Evolutionary conservation across 2,797 vertebrate genomes (phyloP).

Genomic region (Sebastes wilsoni): DNA sequence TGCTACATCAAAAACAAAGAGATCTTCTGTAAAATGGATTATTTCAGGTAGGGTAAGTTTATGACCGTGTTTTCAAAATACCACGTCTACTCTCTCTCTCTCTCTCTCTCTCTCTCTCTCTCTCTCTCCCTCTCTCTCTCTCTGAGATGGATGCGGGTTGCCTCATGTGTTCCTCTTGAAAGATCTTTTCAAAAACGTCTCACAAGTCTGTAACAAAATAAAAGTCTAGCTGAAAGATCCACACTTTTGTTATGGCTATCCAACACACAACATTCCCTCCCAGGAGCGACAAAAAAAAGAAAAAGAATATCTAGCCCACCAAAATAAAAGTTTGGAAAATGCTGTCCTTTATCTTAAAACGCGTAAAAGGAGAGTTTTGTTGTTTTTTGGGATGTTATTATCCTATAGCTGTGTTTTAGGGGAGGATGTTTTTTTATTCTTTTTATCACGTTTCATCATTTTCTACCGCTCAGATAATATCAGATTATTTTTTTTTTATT

Average conservation of each 20-base stretch:
- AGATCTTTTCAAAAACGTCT: conserved; percentile 59
- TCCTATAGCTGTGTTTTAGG: background rate
- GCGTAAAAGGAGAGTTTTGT: background rate
- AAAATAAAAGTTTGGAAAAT: background rate
- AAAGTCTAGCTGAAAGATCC: conserved; percentile 50
- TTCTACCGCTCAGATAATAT: background rate
- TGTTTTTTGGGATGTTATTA: background rate
- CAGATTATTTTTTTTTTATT: background rate
- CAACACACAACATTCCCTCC: background rate
- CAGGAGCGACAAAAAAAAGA: background rate
- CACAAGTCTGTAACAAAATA: conserved; percentile 69
- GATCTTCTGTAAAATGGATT: conserved; percentile 99
- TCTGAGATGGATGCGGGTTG: conserved; percentile 59
- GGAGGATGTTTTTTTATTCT: background rate
- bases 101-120: background rate
- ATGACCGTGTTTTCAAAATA: conserved; percentile 75
- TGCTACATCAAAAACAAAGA: conserved; percentile 99
- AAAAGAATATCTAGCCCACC: background rate
- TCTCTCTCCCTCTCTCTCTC: background rate
- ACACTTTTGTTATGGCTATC: conserved; percentile 66
- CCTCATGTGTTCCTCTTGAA: conserved; percentile 54
- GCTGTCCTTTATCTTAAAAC: background rate
- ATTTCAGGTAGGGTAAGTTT: conserved; percentile 98
- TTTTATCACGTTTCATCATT: background rate
- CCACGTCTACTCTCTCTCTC: background rate